A percentile compares a stretch with the other conserved stretches of the same genome.
These are phyloP conservation scores for Bucco capensis DNA, from an alignment of 2,113 vertebrate genomes.

Conservation along the genomic window DNA sequence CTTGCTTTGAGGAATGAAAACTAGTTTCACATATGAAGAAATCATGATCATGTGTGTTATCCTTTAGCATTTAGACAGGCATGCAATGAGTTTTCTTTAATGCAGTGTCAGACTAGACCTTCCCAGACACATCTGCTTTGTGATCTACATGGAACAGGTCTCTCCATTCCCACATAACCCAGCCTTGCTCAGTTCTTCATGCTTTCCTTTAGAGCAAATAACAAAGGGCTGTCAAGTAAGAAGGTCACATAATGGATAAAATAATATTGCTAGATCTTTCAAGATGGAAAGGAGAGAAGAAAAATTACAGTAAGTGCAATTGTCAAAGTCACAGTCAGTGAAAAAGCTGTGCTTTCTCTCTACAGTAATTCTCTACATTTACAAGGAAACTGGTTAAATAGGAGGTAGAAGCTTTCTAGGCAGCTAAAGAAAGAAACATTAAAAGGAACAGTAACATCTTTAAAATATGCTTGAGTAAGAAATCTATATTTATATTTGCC, in stretches of 20 bases:
- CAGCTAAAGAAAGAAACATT: neutral
- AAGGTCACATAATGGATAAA: neutral
- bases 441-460: neutral
- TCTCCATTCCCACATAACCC: neutral
- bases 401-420: neutral
- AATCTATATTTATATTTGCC: neutral
- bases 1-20: neutral
- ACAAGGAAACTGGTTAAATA: neutral
- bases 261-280: neutral
- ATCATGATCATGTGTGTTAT: neutral
- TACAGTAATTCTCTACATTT: neutral
- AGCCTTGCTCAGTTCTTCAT: neutral
- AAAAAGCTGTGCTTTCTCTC: neutral
- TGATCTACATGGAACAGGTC: neutral
- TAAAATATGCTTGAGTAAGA: neutral
- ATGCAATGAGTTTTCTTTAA: neutral
- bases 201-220: neutral
- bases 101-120: neutral
- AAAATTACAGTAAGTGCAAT: neutral
- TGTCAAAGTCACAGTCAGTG: neutral
- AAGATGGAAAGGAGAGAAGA: neutral
- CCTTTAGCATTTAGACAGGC: neutral
- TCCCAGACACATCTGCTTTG: neutral
- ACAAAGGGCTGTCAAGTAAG: neutral
- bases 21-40: neutral